Conservation (phyloP, 2,797 vertebrate species). For the Phrynocephalus forsythii region DNA sequence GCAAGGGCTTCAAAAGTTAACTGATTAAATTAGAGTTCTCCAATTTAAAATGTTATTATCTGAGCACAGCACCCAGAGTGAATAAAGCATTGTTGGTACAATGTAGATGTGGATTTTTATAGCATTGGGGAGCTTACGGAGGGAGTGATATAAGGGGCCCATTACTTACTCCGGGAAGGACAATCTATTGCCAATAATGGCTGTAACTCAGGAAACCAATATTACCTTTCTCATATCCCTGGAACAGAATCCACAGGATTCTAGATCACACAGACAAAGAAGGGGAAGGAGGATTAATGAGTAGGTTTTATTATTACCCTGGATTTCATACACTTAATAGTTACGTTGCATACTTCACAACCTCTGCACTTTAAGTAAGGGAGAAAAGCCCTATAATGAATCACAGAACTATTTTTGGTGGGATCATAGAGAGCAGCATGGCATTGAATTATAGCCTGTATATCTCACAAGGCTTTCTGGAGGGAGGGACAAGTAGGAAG, state of each 20-base stretch:
- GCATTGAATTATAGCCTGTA: background rate
- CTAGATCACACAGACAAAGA: background rate
- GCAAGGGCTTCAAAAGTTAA: conserved; percentile 49
- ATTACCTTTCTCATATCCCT: conserved; percentile 47
- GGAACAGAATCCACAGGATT: conserved; percentile 47
- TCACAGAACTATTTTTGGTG: too few species aligned
- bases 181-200: conserved; percentile 62
- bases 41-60: conserved; percentile 61
- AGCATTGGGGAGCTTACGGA: conserved; percentile 5
- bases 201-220: conserved; percentile 62
- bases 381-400: background rate
- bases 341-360: background rate
- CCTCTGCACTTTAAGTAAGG: background rate
- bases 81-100: conserved; percentile 39
- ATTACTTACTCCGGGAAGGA: conserved; percentile 63
- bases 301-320: background rate
- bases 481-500: too few species aligned
- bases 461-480: too few species aligned
- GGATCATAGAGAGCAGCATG: background rate
- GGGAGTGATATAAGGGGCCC: conserved; percentile 57
- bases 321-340: background rate
- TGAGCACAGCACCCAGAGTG: conserved; percentile 40
- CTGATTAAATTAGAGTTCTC: conserved; percentile 60
- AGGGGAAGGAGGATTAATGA: background rate
- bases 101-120: conserved; percentile 56